These are phyloP conservation scores for Streptopelia turtur DNA, from an alignment of 2,797 vertebrate species.

Conservation along the genomic window DNA sequence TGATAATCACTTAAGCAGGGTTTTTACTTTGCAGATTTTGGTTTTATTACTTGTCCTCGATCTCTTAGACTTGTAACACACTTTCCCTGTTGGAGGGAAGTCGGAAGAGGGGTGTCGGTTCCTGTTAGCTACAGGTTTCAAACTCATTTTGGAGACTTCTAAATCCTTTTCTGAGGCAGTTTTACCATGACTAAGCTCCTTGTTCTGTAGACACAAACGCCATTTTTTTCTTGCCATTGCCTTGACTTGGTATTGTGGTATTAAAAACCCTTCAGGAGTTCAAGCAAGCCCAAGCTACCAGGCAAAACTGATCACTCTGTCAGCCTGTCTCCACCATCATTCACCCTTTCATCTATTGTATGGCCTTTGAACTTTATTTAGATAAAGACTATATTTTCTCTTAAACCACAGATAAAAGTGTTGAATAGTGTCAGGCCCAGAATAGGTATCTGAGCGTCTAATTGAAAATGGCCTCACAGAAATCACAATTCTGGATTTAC, in stretches of 20 bases:
- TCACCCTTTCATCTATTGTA: not conserved
- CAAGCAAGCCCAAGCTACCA: not conserved
- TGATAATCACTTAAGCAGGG: not conserved
- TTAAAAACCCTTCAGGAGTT: not conserved
- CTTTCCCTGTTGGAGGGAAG: not conserved
- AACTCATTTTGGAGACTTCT: not conserved
- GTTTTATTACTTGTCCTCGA: rapidly evolving
- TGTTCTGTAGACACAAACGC: not conserved
- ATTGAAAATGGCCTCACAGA: not conserved
- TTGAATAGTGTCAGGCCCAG: not conserved
- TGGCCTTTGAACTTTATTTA: conserved; percentile 18
- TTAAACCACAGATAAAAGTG: not conserved
- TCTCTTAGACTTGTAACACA: not conserved
- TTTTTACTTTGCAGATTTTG: not conserved
- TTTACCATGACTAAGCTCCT: conserved; percentile 29
- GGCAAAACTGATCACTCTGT: not conserved
- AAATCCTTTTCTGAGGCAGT: not conserved
- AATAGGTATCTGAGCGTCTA: not conserved
- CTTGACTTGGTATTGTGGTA: not conserved
- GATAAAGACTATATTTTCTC: not conserved
- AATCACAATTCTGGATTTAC: not conserved
- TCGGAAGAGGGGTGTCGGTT: not conserved
- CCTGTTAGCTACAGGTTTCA: conserved; percentile 30
- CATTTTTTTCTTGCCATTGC: not conserved
- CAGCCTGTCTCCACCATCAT: not conserved